These are phyloP conservation scores for Oreochromis niloticus DNA, from an alignment of 2,113 vertebrate species.

Conservation along the genomic window DNA sequence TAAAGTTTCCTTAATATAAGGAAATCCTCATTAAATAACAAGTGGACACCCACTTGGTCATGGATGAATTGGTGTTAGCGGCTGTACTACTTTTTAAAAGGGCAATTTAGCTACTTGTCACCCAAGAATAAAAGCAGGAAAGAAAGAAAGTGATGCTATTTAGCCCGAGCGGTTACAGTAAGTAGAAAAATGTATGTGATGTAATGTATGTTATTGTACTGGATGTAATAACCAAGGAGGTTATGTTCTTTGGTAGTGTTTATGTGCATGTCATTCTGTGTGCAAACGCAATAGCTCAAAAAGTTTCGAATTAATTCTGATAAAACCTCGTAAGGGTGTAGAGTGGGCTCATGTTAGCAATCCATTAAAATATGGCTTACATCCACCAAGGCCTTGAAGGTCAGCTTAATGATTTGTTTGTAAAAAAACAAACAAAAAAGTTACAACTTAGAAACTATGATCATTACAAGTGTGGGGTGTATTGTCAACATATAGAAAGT, in stretches of 20 bases:
- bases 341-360: not conserved
- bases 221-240: not conserved
- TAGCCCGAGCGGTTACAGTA: not conserved
- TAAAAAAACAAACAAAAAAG: not conserved
- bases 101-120: not conserved
- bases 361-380: not conserved
- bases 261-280: not conserved
- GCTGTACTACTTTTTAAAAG: not conserved
- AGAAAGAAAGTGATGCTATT: not conserved
- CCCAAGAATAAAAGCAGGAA: not conserved
- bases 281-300: not conserved
- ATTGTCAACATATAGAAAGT: not conserved
- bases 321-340: not conserved
- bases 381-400: not conserved
- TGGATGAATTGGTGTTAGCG: not conserved
- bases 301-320: not conserved
- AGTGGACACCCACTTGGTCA: not conserved
- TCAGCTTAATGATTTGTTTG: not conserved
- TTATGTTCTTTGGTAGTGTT: not conserved
- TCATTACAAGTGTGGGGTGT: not conserved
- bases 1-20: conserved; percentile 3
- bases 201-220: not conserved
- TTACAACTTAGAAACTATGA: not conserved
- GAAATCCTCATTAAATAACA: not conserved
- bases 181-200: not conserved